These are phyloP conservation scores for Capromys pilorides DNA, from an alignment of 2,797 vertebrate genomes.

Conservation along the genomic window DNA sequence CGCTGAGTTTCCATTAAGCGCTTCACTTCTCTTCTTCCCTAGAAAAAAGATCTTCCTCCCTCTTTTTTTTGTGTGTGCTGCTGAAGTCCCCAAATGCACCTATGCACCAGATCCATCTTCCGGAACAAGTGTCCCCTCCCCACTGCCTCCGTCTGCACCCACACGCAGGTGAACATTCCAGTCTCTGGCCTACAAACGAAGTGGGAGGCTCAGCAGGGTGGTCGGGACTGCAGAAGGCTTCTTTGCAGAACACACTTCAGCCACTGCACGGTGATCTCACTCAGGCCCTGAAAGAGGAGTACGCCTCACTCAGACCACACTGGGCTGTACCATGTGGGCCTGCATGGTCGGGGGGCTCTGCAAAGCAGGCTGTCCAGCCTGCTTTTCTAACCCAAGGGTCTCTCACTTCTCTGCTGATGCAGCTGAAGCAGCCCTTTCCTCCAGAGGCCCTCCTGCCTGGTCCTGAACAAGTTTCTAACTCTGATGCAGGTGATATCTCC, in stretches of 20 bases:
- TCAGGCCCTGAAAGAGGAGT: not conserved
- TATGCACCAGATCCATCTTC: no score
- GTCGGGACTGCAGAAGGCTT: fast-evolving
- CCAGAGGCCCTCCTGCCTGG: not conserved
- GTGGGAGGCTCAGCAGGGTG: fast-evolving
- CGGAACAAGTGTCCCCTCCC: fast-evolving
- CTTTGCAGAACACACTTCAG: not conserved
- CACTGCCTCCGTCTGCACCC: no score
- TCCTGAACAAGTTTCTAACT: no score
- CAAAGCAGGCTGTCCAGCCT: not conserved
- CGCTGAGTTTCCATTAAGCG: fast-evolving
- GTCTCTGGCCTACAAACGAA: not conserved
- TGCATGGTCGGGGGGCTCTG: fast-evolving
- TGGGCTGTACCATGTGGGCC: not conserved
- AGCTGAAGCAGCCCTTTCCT: fast-evolving
- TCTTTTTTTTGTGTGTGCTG: fast-evolving
- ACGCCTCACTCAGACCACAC: not conserved
- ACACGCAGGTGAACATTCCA: not conserved
- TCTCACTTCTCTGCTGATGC: not conserved
- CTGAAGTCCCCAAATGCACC: fast-evolving
- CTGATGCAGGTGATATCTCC: fast-evolving
- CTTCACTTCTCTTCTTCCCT: not conserved
- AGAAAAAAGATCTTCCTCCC: not conserved
- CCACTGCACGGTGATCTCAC: not conserved
- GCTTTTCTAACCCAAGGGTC: fast-evolving